A percentile compares a stretch with the other conserved stretches of the same genome.
phyloP scores from a whole-genome alignment of 2,888 invertebrate species.

The Lamellibrachia satsuma region DNA sequence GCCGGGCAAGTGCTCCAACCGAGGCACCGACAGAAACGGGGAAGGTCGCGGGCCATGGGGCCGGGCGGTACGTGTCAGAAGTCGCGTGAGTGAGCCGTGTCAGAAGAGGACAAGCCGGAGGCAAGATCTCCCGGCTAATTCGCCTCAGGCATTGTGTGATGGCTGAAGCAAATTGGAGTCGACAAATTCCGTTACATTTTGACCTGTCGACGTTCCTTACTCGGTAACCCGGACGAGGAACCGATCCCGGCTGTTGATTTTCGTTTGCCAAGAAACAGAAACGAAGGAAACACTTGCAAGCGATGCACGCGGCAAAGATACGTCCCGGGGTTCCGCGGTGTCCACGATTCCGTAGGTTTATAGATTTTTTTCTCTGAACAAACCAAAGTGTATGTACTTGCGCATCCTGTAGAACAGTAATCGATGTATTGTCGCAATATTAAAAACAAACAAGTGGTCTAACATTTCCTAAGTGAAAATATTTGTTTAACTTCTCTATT shows the following conservation, averaged over 20 bases:
- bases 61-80: background rate
- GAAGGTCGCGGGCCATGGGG: background rate
- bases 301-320: background rate
- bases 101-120: background rate
- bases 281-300: background rate
- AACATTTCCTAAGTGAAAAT: background rate
- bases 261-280: background rate
- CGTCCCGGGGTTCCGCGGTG: background rate
- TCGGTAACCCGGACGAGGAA: background rate
- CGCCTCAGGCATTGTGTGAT: background rate
- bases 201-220: slow-evolving; percentile 3
- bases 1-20: background rate
- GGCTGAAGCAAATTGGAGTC: slow-evolving; percentile 5
- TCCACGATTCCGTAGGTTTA: background rate
- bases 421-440: background rate
- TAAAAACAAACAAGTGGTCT: background rate
- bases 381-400: background rate
- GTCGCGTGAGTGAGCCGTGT: background rate
- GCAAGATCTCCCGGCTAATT: slow-evolving; percentile 6
- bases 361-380: background rate
- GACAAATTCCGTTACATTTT: background rate
- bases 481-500: no score
- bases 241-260: background rate
- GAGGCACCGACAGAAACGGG: background rate
- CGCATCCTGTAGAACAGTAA: background rate